Percentiles rank a stretch among this genome's conserved stretches.
phyloP scores from a whole-genome alignment of 2,797 vertebrate species.

The Anguilla megastoma region DNA sequence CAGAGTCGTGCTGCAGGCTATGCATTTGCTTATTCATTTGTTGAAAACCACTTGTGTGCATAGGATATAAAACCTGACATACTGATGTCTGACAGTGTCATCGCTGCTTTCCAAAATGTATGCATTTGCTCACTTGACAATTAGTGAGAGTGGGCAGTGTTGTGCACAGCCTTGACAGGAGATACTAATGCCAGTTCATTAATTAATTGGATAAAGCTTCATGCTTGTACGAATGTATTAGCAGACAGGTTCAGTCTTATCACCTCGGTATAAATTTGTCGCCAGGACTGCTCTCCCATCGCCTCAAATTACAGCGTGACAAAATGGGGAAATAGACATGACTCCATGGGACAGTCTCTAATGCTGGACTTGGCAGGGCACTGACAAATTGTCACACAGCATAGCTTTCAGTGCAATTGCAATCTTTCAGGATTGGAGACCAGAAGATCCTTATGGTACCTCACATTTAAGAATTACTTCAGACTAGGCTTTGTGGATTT shows the following conservation, averaged over 20 bases:
- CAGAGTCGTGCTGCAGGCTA: neutral
- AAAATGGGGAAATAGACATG: neutral
- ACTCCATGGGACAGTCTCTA: neutral
- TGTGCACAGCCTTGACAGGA: neutral
- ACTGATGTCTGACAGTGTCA: neutral
- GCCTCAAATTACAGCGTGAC: neutral
- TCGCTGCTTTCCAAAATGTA: neutral
- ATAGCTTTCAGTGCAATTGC: neutral
- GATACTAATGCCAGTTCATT: neutral
- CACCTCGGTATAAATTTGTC: neutral
- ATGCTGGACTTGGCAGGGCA: neutral
- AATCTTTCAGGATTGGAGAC: neutral
- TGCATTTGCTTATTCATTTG: neutral
- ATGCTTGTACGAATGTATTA: conserved; percentile 7
- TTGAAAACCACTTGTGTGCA: neutral
- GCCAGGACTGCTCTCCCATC: neutral
- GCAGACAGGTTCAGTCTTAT: neutral
- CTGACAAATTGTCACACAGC: neutral
- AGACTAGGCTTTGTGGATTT: conserved; percentile 6
- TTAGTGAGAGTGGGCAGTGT: neutral
- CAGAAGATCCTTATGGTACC: conserved; percentile 15
- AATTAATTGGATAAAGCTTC: conserved; percentile 12
- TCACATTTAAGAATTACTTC: conserved; percentile 17
- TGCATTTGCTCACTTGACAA: neutral
- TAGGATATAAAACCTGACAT: neutral